phyloP scores from a whole-genome alignment of 2,888 invertebrate genomes.

The Orchestes rusci region DNA sequence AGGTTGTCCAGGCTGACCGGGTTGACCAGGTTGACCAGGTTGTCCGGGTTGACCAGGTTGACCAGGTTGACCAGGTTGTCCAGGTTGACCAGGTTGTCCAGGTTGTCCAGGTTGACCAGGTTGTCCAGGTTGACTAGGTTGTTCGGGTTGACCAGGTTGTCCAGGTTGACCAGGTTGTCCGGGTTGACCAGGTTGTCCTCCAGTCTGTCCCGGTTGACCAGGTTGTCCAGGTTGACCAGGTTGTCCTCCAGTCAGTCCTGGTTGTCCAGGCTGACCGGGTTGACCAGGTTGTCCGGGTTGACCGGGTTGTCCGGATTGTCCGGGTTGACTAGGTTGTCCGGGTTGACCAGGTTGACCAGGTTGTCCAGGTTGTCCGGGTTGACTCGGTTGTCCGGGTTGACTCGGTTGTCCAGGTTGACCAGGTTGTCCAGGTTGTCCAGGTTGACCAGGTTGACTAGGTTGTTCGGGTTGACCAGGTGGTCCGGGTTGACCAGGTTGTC shows the following conservation, averaged over 20 bases:
- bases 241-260: background rate
- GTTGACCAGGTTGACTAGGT: slow-evolving; percentile 22
- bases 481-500: slow-evolving; percentile 2
- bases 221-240: background rate
- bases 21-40: background rate
- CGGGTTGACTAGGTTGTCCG: background rate
- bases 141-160: slow-evolving; percentile 11
- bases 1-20: background rate
- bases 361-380: slow-evolving; percentile 8
- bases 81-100: background rate
- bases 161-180: slow-evolving; percentile 6
- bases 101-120: slow-evolving; percentile 9
- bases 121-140: slow-evolving; percentile 9
- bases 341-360: slow-evolving; percentile 4
- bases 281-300: slow-evolving; percentile 4
- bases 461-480: slow-evolving; percentile 2
- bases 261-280: slow-evolving; percentile 8
- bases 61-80: background rate
- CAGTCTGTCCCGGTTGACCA: slow-evolving; percentile 1
- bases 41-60: background rate
- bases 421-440: slow-evolving; percentile 4
- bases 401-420: slow-evolving; percentile 12
- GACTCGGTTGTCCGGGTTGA: slow-evolving; percentile 13
- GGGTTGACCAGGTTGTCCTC: slow-evolving; percentile 15
- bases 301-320: slow-evolving; percentile 2